A percentile compares a stretch with the other conserved stretches of the same genome.
Evolutionary conservation across 2,888 invertebrate genomes (phyloP).

Genomic region (Diadegma fenestrale): DNA sequence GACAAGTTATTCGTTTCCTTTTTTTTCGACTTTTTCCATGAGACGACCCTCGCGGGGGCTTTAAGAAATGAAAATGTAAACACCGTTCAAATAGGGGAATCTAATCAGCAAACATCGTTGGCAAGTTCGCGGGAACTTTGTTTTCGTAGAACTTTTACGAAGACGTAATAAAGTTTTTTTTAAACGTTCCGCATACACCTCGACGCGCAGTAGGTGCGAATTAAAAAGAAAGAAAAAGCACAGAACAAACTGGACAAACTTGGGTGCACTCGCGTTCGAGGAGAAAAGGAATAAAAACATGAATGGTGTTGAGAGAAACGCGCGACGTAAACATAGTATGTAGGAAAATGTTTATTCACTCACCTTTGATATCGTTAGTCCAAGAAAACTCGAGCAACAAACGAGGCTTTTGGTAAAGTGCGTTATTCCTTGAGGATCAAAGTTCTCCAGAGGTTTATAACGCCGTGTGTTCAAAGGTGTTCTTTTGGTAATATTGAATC

Average conservation of each 20-base stretch:
- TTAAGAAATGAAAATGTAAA: conserved; percentile 24
- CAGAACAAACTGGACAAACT: conserved; percentile 2
- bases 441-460: conserved; percentile 43
- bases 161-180: conserved; percentile 42
- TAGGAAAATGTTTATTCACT: conserved; percentile 44
- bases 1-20: not conserved
- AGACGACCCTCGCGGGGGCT: not conserved
- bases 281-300: not conserved
- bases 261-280: not conserved
- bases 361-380: conserved; percentile 60
- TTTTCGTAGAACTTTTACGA: conserved; percentile 10
- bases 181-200: not conserved
- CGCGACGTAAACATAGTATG: not conserved
- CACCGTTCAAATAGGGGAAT: conserved; percentile 38
- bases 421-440: conserved; percentile 43
- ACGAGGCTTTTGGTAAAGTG: conserved; percentile 22
- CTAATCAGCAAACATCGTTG: conserved; percentile 33
- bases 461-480: conserved; percentile 16
- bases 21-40: no score
- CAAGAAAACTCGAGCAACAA: conserved; percentile 57
- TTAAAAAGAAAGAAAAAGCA: not conserved
- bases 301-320: not conserved
- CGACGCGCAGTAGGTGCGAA: not conserved
- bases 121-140: conserved; percentile 43
- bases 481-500: not conserved